phyloP scores from a whole-genome alignment of 2,797 vertebrate genomes.

The Strix occidentalis region DNA sequence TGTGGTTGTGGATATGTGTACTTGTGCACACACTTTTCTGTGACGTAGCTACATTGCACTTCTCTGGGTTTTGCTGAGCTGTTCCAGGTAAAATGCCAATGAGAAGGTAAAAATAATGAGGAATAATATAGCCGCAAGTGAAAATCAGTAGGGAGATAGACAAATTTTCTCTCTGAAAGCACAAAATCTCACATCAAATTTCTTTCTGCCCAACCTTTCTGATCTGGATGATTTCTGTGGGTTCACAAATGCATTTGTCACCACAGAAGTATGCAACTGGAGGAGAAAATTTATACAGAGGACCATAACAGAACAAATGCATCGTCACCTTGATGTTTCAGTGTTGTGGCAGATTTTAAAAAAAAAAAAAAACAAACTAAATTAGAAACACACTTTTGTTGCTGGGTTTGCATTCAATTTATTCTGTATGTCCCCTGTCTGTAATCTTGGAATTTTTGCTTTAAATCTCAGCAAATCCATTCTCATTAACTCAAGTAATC shows the following conservation, averaged over 20 bases:
- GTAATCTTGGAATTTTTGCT: slow-evolving; percentile 5
- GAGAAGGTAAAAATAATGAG: not conserved
- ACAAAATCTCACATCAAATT: not conserved
- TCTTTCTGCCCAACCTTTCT: not conserved
- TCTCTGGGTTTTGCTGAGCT: not conserved
- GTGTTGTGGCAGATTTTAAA: not conserved
- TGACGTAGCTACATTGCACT: not conserved
- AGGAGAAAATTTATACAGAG: not conserved
- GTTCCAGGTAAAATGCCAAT: not conserved
- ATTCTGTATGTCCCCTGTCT: not conserved
- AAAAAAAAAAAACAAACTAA: not conserved
- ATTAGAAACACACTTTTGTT: slow-evolving; percentile 49
- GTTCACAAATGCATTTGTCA: slow-evolving; percentile 7
- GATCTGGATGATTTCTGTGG: not conserved
- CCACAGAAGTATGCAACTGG: not conserved
- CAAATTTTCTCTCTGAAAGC: not conserved
- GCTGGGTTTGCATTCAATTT: not conserved
- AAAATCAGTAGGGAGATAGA: not conserved
- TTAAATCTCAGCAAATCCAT: slow-evolving; percentile 30
- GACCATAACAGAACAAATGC: not conserved
- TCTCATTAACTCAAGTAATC: not conserved
- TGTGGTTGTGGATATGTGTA: not conserved
- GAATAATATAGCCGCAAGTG: not conserved
- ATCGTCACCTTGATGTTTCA: not conserved
- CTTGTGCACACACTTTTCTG: not conserved